Evolutionary conservation across 2,797 vertebrate genomes (phyloP).

Genomic region (Benthosema pterotum): DNA sequence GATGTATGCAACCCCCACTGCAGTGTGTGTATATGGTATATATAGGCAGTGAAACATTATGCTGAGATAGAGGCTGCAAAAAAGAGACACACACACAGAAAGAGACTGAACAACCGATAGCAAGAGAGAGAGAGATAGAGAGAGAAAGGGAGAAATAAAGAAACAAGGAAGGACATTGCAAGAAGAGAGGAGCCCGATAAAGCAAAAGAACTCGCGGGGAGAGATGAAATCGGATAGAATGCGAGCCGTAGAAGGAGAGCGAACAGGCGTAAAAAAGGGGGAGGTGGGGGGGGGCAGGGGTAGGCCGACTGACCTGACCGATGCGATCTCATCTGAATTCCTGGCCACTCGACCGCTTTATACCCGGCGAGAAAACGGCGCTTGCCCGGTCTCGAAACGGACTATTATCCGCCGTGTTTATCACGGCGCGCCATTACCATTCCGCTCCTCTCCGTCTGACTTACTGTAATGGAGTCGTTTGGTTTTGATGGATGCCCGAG

Average conservation of each 20-base stretch:
- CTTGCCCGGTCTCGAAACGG: slow-evolving; percentile 78
- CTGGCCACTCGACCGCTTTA: slow-evolving; percentile 48
- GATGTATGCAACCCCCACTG: slow-evolving; percentile 64
- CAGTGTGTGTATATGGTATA: slow-evolving; percentile 15
- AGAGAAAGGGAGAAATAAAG: slow-evolving; percentile 64
- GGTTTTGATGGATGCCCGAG: slow-evolving; percentile 79
- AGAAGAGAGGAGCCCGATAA: background rate
- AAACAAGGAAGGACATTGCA: background rate
- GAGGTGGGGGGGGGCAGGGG: background rate
- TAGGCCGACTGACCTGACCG: background rate
- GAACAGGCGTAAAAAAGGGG: background rate
- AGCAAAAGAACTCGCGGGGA: background rate
- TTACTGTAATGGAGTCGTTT: slow-evolving; percentile 82
- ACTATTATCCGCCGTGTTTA: slow-evolving; percentile 79
- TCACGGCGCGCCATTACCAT: slow-evolving; percentile 76
- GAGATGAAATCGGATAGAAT: background rate
- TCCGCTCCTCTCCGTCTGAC: slow-evolving; percentile 74
- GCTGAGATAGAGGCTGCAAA: slow-evolving; percentile 14
- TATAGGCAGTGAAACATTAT: slow-evolving; percentile 58
- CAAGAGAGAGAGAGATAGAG: slow-evolving; percentile 59
- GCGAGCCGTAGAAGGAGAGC: background rate
- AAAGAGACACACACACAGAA: background rate
- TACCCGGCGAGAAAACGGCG: slow-evolving; percentile 73
- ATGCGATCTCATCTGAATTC: slow-evolving; percentile 73
- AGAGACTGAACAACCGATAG: slow-evolving; percentile 52